Percentiles rank a stretch among this genome's conserved stretches.
Evolutionary conservation across 2,797 vertebrate species (phyloP).

Genomic region (Gymnoscopelus braueri): DNA sequence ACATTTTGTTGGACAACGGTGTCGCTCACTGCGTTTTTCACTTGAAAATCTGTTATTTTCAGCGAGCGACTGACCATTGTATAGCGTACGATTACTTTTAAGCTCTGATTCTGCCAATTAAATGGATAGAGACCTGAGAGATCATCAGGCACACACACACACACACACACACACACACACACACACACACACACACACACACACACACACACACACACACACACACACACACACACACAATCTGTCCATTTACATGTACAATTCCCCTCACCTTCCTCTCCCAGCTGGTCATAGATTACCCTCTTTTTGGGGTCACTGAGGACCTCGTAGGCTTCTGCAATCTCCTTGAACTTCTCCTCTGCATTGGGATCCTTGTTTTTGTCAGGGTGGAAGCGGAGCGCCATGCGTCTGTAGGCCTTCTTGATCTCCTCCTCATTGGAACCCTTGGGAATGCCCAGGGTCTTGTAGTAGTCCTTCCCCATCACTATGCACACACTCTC

Average conservation of each 20-base stretch:
- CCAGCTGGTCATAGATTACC: conserved; percentile 94
- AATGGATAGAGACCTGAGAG: conserved; percentile 4
- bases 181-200: background rate
- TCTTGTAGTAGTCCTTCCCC: conserved; percentile 99
- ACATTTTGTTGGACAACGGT: background rate
- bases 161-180: conserved; percentile 6
- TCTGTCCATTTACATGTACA: background rate
- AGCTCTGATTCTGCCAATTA: background rate
- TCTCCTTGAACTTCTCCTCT: conserved; percentile 98
- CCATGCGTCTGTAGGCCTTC: conserved; percentile 97
- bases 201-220: background rate
- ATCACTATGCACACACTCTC: conserved; percentile 75
- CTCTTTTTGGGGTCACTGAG: conserved; percentile 98
- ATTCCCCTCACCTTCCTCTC: conserved; percentile 94
- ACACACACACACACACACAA: background rate
- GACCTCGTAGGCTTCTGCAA: conserved; percentile 97
- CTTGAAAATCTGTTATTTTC: too few relatives aligned
- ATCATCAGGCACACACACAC: background rate
- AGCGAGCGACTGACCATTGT: too few relatives aligned
- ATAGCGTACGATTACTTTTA: background rate
- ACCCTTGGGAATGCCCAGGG: conserved; percentile 91
- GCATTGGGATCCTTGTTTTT: conserved; percentile 97
- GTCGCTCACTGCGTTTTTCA: too few relatives aligned
- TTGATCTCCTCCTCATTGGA: conserved; percentile 98
- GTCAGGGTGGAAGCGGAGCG: conserved; percentile 95